These are phyloP conservation scores for Corythoichthys intestinalis DNA, from an alignment of 2,113 vertebrate genomes.

Conservation along the genomic window DNA sequence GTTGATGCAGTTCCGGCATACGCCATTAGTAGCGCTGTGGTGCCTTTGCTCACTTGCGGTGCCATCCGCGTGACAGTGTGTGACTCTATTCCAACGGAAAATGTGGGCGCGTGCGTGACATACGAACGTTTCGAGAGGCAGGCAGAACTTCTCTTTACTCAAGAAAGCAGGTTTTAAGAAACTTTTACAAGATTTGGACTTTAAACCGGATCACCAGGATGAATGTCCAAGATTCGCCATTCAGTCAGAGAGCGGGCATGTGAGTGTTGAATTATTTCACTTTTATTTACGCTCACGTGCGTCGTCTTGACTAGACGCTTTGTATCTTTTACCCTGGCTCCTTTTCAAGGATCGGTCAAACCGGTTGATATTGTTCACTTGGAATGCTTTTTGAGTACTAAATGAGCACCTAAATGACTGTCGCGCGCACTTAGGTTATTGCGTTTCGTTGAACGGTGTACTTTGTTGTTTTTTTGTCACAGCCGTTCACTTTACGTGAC, in stretches of 20 bases:
- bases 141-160: too few species aligned
- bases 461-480: neutral
- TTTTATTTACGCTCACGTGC: neutral
- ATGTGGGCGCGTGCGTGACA: slow-evolving; percentile 58
- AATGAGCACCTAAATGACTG: neutral
- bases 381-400: neutral
- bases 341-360: neutral
- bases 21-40: neutral
- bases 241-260: neutral
- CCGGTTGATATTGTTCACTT: neutral
- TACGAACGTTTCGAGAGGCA: slow-evolving; percentile 33
- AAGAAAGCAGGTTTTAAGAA: neutral
- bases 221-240: neutral
- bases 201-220: neutral
- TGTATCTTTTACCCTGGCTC: neutral
- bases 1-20: neutral
- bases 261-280: slow-evolving; percentile 23
- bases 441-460: neutral
- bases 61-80: slow-evolving; percentile 27
- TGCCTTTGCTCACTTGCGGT: neutral
- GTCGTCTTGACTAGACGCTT: neutral
- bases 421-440: neutral
- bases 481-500: neutral
- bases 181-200: neutral
- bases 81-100: slow-evolving; percentile 38